Evolutionary conservation across 2,888 invertebrate species (phyloP).

Genomic region (Diabrotica balteata): DNA sequence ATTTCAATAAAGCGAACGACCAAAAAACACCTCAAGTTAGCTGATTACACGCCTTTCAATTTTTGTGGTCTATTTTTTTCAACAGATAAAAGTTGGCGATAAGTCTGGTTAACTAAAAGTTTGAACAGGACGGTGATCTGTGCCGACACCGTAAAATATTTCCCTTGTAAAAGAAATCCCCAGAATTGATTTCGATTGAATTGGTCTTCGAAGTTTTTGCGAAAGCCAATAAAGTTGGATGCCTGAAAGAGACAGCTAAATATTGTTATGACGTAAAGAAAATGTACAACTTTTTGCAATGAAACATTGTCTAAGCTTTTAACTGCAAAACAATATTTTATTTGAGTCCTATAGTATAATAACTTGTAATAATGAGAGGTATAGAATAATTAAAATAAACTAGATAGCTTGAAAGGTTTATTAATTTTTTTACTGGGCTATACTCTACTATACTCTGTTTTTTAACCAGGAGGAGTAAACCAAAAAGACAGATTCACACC

Average conservation of each 20-base stretch:
- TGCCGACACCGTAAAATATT: constrained; percentile 25
- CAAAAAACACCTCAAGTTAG: not conserved
- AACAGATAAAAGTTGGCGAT: constrained; percentile 24
- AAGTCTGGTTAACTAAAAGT: constrained; percentile 23
- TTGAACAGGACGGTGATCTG: constrained; percentile 21
- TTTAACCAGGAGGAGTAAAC: too few relatives aligned
- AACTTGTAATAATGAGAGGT: too few relatives aligned
- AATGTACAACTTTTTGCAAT: too few relatives aligned
- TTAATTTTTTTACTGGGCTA: too few relatives aligned
- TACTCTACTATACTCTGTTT: too few relatives aligned
- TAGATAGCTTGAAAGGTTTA: too few relatives aligned
- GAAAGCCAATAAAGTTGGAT: constrained; percentile 16
- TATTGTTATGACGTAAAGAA: not conserved
- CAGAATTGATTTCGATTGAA: constrained; percentile 25
- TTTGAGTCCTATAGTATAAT: too few relatives aligned
- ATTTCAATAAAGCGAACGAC: constrained; percentile 17
- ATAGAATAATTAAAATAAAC: too few relatives aligned
- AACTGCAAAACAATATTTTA: too few relatives aligned
- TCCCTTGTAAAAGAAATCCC: constrained; percentile 21
- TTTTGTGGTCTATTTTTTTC: constrained; percentile 16
- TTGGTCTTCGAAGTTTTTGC: constrained; percentile 12
- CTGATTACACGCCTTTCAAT: constrained; percentile 16
- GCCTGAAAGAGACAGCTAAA: constrained; percentile 13
- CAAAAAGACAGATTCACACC: too few relatives aligned
- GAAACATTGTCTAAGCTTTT: too few relatives aligned